phyloP scores from a whole-genome alignment of 2,888 invertebrate genomes.

The Rotaria sp. region DNA sequence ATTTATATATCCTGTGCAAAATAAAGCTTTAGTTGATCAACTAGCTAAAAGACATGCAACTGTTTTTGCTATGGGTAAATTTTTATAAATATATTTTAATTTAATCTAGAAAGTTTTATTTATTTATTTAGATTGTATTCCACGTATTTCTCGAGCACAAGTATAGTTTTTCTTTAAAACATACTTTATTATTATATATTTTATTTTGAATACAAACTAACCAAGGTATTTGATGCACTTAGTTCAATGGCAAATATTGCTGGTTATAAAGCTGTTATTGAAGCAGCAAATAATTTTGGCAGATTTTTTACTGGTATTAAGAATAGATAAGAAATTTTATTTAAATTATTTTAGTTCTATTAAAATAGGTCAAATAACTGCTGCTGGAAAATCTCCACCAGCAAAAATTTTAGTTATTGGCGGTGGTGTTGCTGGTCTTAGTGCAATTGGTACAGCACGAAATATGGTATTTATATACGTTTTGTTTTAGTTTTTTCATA shows the following conservation, averaged over 20 bases:
- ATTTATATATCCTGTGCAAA: slow-evolving; percentile 76
- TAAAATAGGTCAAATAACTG: slow-evolving; percentile 16
- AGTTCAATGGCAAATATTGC: slow-evolving; percentile 85
- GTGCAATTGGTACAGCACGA: slow-evolving; percentile 75
- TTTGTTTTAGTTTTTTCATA: background rate
- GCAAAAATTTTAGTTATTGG: slow-evolving; percentile 79
- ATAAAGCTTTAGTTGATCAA: slow-evolving; percentile 66
- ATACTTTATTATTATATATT: background rate
- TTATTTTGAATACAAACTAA: background rate
- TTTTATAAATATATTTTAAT: background rate
- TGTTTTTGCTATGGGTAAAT: slow-evolving; percentile 69
- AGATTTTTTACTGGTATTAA: slow-evolving; percentile 71
- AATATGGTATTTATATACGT: slow-evolving; percentile 86
- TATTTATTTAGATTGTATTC: slow-evolving; percentile 66
- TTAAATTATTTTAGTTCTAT: slow-evolving; percentile 51
- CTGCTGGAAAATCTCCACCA: no score
- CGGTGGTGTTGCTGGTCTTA: slow-evolving; percentile 79
- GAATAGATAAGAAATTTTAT: no score
- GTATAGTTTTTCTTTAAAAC: background rate
- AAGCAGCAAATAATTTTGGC: slow-evolving; percentile 79
- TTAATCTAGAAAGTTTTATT: background rate
- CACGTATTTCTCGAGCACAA: slow-evolving; percentile 77
- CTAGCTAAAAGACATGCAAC: slow-evolving; percentile 67
- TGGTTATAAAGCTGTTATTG: slow-evolving; percentile 75
- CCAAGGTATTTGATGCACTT: slow-evolving; percentile 72